Conservation (phyloP, 2,113 vertebrate species). For the Lophochroa leadbeateri region DNA sequence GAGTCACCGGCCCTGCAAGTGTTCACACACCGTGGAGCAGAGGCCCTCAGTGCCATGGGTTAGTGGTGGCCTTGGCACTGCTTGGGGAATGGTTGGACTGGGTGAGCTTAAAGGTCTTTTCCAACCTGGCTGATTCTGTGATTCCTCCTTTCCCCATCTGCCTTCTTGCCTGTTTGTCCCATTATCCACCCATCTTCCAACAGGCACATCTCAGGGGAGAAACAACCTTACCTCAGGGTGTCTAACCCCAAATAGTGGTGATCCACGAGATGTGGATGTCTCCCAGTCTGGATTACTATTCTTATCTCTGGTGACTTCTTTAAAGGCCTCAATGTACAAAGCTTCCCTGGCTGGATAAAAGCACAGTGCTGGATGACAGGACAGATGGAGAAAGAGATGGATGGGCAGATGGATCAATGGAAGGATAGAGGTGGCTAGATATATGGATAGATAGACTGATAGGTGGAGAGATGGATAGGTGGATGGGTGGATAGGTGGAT, state of each 20-base stretch:
- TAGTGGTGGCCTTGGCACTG: neutral
- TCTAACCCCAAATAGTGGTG: neutral
- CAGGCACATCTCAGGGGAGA: neutral
- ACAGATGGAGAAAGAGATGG: neutral
- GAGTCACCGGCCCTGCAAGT: neutral
- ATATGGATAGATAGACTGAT: neutral
- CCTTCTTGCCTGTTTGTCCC: neutral
- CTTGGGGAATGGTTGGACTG: neutral
- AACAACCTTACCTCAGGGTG: accelerated
- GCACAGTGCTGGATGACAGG: neutral
- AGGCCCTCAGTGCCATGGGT: neutral
- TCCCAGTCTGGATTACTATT: neutral
- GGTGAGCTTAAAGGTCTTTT: neutral
- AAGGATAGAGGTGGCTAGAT: neutral
- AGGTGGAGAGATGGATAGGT: neutral
- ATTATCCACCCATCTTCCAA: neutral
- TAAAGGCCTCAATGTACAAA: neutral
- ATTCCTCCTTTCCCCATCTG: neutral
- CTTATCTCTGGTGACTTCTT: neutral
- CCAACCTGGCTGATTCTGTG: neutral
- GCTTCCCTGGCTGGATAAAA: neutral
- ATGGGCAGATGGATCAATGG: neutral
- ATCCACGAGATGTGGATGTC: neutral
- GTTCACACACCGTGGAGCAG: accelerated
- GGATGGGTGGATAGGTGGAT: neutral